These are phyloP conservation scores for Campoletis sonorensis DNA, from an alignment of 1,140 invertebrate genomes.

Conservation along the genomic window DNA sequence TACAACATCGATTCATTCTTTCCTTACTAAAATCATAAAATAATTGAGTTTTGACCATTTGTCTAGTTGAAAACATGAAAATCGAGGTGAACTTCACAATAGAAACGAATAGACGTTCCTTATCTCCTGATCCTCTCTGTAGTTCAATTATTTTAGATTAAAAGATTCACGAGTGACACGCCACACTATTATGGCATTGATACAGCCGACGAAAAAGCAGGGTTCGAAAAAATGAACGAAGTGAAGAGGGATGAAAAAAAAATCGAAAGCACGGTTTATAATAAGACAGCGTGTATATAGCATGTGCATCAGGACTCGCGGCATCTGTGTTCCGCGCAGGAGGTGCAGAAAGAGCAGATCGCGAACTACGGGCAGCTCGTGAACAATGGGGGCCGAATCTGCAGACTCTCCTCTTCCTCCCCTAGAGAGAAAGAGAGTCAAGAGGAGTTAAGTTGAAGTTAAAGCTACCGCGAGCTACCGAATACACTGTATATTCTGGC, in stretches of 20 bases:
- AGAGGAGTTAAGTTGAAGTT: background rate
- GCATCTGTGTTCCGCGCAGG: constrained; percentile 33
- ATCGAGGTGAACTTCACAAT: too few relatives aligned
- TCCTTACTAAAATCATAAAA: too few relatives aligned
- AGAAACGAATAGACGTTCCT: background rate
- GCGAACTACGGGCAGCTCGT: constrained; percentile 52
- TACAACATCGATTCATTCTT: too few relatives aligned
- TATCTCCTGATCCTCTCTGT: background rate
- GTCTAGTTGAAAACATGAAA: too few relatives aligned
- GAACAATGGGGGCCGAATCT: constrained; percentile 62
- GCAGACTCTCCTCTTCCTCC: constrained; percentile 2
- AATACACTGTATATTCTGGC: constrained; percentile 18
- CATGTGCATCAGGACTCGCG: constrained; percentile 54
- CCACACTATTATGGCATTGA: background rate
- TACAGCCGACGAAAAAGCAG: background rate
- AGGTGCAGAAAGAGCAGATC: constrained; percentile 51
- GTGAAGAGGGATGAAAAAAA: background rate
- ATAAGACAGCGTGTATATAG: constrained; percentile 64
- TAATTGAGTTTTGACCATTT: too few relatives aligned
- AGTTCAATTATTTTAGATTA: constrained; percentile 23
- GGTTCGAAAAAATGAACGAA: constrained; percentile 1
- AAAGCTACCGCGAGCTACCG: constrained; percentile 9
- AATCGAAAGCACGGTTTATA: constrained; percentile 58
- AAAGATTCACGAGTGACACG: background rate
- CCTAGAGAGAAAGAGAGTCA: constrained; percentile 7